Conservation (phyloP, 2,797 vertebrate species). For the Phataginus tricuspis region DNA sequence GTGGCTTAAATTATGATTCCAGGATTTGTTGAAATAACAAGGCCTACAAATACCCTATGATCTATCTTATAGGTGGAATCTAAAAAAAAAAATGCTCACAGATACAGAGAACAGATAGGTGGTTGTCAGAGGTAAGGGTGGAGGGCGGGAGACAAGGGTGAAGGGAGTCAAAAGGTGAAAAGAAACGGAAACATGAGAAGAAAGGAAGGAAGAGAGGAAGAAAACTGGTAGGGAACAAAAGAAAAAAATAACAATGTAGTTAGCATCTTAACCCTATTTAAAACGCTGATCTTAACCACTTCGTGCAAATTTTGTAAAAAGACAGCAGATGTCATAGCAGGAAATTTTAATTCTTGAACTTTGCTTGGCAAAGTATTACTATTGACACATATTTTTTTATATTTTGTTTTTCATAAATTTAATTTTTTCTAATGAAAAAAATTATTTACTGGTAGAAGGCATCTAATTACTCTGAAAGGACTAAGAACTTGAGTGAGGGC, state of each 20-base stretch:
- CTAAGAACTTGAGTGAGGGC: neutral
- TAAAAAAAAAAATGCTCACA: neutral
- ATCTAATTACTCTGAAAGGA: neutral
- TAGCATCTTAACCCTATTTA: neutral
- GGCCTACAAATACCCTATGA: neutral
- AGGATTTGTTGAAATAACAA: neutral
- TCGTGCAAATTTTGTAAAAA: neutral
- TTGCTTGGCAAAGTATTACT: neutral
- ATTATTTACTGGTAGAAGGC: neutral
- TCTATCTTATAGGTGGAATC: neutral
- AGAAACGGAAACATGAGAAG: neutral
- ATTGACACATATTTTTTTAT: neutral
- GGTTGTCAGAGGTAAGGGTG: neutral
- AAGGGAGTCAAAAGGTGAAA: neutral
- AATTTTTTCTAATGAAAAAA: neutral
- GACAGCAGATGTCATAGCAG: neutral
- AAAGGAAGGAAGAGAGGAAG: neutral
- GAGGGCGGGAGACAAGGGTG: neutral
- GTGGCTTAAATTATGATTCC: neutral
- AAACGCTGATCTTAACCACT: neutral
- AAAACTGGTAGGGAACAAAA: neutral
- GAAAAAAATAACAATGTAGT: neutral
- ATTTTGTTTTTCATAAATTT: neutral
- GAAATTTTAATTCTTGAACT: slow-evolving; percentile 24
- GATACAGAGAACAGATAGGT: neutral